Evolutionary conservation across 35 echinoderm and acorn worm species (phyloP).

Genomic region (Amphiura filiformis): DNA sequence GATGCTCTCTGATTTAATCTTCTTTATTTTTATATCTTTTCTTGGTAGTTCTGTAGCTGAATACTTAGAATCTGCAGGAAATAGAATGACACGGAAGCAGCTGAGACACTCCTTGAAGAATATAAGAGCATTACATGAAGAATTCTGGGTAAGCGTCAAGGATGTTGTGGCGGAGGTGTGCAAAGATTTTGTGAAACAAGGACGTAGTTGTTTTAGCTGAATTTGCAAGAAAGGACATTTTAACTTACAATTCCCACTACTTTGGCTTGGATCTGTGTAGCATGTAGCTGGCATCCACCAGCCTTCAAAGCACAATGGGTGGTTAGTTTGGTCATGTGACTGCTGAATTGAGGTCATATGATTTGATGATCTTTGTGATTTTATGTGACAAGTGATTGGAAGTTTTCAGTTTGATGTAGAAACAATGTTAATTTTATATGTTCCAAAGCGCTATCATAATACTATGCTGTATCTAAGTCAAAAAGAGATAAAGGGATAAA

Average conservation of each 20-base stretch:
- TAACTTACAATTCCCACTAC: background rate
- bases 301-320: background rate
- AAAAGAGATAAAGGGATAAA: no score
- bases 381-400: no score
- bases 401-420: no score
- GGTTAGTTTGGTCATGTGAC: no score
- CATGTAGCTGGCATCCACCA: background rate
- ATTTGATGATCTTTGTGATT: no score
- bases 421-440: no score
- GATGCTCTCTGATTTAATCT: background rate
- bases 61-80: conserved; percentile 89
- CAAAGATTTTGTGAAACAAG: background rate
- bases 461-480: no score
- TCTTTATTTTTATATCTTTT: conserved; percentile 11
- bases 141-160: conserved; percentile 90
- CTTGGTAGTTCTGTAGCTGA: conserved; percentile 84
- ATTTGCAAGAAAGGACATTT: background rate
- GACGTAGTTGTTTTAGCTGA: background rate
- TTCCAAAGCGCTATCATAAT: no score
- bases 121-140: conserved; percentile 92
- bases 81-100: conserved; percentile 91
- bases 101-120: conserved; percentile 93
- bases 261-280: background rate
- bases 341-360: no score
- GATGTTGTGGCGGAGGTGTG: background rate